phyloP scores from a whole-genome alignment of 2,797 vertebrate genomes.

The Notolabrus celidotus region DNA sequence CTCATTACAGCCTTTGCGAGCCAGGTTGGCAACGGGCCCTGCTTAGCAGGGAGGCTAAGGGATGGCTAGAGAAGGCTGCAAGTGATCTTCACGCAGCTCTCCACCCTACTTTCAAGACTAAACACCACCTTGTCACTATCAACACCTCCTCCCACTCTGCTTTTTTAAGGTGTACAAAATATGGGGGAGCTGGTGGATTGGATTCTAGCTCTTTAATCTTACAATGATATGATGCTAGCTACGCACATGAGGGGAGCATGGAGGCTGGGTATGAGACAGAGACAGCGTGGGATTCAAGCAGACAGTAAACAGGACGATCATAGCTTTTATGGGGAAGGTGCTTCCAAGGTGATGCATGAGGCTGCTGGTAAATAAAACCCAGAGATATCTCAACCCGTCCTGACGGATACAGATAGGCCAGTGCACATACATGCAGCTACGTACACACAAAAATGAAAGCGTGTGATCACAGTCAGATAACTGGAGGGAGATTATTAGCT shows the following conservation, averaged over 20 bases:
- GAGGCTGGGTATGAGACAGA: constrained; percentile 40
- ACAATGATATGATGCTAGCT: constrained; percentile 26
- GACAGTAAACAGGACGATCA: constrained; percentile 51
- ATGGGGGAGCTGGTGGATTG: constrained; percentile 21
- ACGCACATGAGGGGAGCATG: constrained; percentile 20
- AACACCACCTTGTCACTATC: constrained; percentile 52
- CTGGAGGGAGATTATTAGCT: neutral
- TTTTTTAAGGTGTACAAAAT: constrained; percentile 33
- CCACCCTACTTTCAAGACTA: constrained; percentile 55
- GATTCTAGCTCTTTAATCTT: constrained; percentile 8
- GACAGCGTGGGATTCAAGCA: constrained; percentile 40
- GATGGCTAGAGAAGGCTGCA: constrained; percentile 50
- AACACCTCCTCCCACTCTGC: constrained; percentile 34
- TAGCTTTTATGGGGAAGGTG: constrained; percentile 23
- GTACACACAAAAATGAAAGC: constrained; percentile 8
- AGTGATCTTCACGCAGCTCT: constrained; percentile 69
- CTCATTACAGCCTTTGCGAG: constrained; percentile 79
- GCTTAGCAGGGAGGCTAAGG: constrained; percentile 60
- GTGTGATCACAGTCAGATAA: constrained; percentile 6
- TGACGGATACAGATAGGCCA: constrained; percentile 13
- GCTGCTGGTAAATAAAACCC: constrained; percentile 62
- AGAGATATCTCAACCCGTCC: constrained; percentile 26
- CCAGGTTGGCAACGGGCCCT: constrained; percentile 74
- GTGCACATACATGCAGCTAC: constrained; percentile 9
- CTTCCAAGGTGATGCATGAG: constrained; percentile 41